These are phyloP conservation scores for Haliaeetus leucogaster DNA, from an alignment of 2,113 vertebrate species.

Conservation along the genomic window DNA sequence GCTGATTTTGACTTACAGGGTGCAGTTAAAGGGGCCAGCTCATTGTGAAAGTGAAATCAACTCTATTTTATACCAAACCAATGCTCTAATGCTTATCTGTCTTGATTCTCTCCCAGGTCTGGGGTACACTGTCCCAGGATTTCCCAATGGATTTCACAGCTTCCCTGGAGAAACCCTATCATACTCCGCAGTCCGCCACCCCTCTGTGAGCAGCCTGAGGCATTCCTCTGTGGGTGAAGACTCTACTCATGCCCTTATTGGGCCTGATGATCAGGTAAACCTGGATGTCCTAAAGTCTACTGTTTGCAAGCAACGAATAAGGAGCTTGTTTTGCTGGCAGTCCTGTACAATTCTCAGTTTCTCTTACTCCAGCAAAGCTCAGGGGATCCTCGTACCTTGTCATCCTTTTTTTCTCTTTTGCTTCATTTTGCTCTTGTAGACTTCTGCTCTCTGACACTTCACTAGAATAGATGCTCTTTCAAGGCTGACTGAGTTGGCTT, in stretches of 20 bases:
- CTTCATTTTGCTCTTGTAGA: not conserved
- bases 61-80: not conserved
- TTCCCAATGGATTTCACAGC: constrained; percentile 92
- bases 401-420: not conserved
- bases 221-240: constrained; percentile 90
- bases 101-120: constrained; percentile 71
- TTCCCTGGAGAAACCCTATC: constrained; percentile 84
- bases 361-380: not conserved
- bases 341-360: not conserved
- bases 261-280: constrained; percentile 91
- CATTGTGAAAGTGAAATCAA: not conserved
- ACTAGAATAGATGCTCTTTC: not conserved
- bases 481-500: not conserved
- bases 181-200: constrained; percentile 56
- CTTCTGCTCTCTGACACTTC: not conserved
- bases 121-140: constrained; percentile 86
- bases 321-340: not conserved
- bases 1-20: not conserved
- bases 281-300: not conserved
- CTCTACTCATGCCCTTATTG: constrained; percentile 87
- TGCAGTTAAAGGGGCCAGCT: not conserved
- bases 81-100: not conserved
- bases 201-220: constrained; percentile 71
- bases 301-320: not conserved
- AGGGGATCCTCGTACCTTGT: not conserved